These are phyloP conservation scores for Parazoanthus atlanticus DNA, from an alignment of 92 coral and sea anemone genomes.

Conservation along the genomic window DNA sequence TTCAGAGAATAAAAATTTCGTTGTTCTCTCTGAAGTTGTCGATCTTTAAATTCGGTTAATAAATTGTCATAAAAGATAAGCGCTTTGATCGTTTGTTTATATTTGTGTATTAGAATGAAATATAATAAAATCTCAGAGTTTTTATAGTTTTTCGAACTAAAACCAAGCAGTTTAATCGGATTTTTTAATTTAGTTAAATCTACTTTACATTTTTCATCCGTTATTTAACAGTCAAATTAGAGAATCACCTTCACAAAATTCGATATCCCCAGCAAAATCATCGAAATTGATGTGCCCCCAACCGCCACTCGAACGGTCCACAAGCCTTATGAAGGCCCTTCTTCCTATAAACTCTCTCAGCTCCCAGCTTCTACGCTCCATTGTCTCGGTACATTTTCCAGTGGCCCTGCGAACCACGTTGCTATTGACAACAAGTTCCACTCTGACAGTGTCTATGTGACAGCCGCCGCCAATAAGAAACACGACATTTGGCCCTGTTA, in stretches of 20 bases:
- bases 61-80: too few relatives aligned
- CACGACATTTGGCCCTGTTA: slow-evolving; percentile 17
- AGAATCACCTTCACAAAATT: slow-evolving; percentile 10
- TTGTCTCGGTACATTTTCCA: slow-evolving; percentile 47
- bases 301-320: slow-evolving; percentile 22
- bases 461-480: slow-evolving; percentile 63
- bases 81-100: too few relatives aligned
- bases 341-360: slow-evolving; percentile 26
- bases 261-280: slow-evolving; percentile 34
- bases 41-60: too few relatives aligned
- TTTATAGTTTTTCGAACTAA: too few relatives aligned
- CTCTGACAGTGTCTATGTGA: slow-evolving; percentile 27
- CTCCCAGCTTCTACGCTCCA: slow-evolving; percentile 44
- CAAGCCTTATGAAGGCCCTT: slow-evolving; percentile 46
- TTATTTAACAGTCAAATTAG: background rate
- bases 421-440: slow-evolving; percentile 39
- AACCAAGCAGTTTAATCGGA: too few relatives aligned
- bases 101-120: too few relatives aligned
- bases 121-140: too few relatives aligned
- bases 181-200: too few relatives aligned
- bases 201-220: background rate
- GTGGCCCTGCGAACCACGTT: slow-evolving; percentile 30
- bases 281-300: slow-evolving; percentile 59
- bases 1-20: too few relatives aligned
- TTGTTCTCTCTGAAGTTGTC: too few relatives aligned